Conservation (phyloP, 2,113 vertebrate genomes). For the Scalopus aquaticus region DNA sequence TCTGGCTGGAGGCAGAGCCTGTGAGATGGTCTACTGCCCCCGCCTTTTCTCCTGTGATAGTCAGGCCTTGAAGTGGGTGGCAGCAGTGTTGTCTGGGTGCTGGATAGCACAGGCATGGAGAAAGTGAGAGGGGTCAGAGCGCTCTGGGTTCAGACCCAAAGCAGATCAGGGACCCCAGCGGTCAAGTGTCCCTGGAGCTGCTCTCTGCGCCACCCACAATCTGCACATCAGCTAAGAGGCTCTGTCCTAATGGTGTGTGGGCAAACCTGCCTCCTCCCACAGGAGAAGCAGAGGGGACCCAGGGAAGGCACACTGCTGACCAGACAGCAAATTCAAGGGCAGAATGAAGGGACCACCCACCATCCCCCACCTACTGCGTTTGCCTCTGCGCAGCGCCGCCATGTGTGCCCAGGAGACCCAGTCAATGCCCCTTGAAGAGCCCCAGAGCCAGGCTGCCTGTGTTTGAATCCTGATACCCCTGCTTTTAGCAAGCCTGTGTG, state of each 20-base stretch:
- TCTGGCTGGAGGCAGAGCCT: background rate
- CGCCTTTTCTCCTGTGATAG: background rate
- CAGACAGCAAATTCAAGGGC: background rate
- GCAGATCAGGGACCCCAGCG: background rate
- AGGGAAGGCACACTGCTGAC: background rate
- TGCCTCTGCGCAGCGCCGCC: background rate
- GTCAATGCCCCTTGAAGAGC: background rate
- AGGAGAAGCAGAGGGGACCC: background rate
- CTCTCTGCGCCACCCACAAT: background rate
- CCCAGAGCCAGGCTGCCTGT: background rate
- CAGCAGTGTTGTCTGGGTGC: background rate
- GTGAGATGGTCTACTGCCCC: background rate
- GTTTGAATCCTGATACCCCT: background rate
- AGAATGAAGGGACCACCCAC: background rate
- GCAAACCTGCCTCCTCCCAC: background rate
- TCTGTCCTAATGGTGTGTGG: background rate
- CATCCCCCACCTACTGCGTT: background rate
- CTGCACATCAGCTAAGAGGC: background rate
- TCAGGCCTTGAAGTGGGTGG: background rate
- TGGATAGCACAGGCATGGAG: background rate
- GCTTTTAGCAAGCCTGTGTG: background rate
- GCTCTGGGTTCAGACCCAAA: background rate
- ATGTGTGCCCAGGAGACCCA: background rate
- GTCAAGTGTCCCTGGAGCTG: background rate
- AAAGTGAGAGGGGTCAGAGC: background rate